Conservation (phyloP, 2,113 vertebrate genomes). For the Coptodon bakossiorum region DNA sequence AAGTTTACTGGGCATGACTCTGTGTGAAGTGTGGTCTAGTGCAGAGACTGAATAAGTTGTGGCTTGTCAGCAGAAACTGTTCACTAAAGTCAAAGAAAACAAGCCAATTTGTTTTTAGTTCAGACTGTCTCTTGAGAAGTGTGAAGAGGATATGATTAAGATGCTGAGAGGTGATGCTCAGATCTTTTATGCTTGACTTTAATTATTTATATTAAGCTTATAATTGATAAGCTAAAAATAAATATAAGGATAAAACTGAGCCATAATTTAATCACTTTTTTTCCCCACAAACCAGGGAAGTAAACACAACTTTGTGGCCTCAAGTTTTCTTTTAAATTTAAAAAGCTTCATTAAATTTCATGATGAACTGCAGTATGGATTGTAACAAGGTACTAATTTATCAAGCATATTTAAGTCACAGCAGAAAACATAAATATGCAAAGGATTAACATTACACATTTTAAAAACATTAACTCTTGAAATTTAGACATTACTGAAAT, state of each 20-base stretch:
- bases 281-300: accelerated
- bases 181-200: neutral
- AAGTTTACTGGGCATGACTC: neutral
- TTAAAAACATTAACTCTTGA: neutral
- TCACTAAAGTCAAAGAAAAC: neutral
- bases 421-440: neutral
- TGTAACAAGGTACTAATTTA: neutral
- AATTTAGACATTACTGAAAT: accelerated
- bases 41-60: neutral
- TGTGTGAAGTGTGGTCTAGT: accelerated
- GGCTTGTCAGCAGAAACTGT: neutral
- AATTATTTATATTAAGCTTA: neutral
- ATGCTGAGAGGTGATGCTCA: neutral
- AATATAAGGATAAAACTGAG: accelerated
- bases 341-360: neutral
- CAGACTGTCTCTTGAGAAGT: neutral
- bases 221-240: neutral
- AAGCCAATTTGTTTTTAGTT: neutral
- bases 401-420: neutral
- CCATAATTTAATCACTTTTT: accelerated
- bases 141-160: accelerated
- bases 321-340: accelerated
- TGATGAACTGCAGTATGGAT: neutral
- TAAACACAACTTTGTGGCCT: neutral
- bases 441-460: neutral